phyloP scores from a whole-genome alignment of 2,113 vertebrate species.

The Collichthys lucidus region DNA sequence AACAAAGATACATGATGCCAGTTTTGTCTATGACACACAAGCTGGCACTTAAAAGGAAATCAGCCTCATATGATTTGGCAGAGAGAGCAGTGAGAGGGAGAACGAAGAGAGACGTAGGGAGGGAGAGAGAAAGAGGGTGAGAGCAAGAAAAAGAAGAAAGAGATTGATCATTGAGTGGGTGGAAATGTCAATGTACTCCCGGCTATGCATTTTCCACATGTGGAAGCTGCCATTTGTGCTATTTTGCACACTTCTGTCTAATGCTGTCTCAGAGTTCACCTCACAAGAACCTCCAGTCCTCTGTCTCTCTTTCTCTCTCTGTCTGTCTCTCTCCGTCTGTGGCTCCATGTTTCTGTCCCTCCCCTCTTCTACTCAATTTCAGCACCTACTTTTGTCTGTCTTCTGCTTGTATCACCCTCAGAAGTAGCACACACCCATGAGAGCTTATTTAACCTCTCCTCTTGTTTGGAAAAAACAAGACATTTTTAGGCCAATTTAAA shows the following conservation, averaged over 20 bases:
- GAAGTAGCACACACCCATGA: neutral
- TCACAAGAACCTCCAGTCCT: slow-evolving; percentile 2
- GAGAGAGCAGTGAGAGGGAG: slow-evolving; percentile 29
- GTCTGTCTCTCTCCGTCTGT: neutral
- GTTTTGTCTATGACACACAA: slow-evolving; percentile 52
- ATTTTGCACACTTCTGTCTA: slow-evolving; percentile 51
- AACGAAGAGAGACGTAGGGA: slow-evolving; percentile 10
- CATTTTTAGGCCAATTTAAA: neutral
- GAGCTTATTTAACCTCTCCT: neutral
- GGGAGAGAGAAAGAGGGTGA: slow-evolving; percentile 4
- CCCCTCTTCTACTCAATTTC: neutral
- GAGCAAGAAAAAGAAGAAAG: slow-evolving; percentile 34
- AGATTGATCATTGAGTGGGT: slow-evolving; percentile 72
- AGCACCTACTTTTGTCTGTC: neutral
- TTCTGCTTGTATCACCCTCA: neutral
- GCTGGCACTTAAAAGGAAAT: slow-evolving; percentile 63
- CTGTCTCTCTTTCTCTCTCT: neutral
- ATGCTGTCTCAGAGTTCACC: slow-evolving; percentile 38
- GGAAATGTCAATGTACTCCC: slow-evolving; percentile 71
- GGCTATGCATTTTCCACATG: slow-evolving; percentile 68
- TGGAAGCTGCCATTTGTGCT: slow-evolving; percentile 61
- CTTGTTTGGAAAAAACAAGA: neutral
- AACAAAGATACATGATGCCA: slow-evolving; percentile 54
- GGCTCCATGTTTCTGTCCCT: slow-evolving; percentile 8
- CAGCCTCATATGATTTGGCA: slow-evolving; percentile 56